Evolutionary conservation across 2,113 vertebrate genomes (phyloP), one percentile per base, ranked within the genome.

Genomic region (Microtus oregoni): DNA sequence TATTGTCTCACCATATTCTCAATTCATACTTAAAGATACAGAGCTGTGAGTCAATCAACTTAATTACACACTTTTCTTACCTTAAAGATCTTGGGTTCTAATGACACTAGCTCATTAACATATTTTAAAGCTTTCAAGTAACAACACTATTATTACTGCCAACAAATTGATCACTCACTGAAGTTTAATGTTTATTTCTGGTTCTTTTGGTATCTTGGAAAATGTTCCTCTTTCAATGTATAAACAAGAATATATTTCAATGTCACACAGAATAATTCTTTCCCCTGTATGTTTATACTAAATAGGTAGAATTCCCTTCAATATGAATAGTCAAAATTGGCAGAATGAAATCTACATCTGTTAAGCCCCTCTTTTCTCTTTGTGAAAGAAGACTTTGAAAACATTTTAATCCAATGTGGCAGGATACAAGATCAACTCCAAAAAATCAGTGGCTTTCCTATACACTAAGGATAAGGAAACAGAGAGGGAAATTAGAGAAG

Each of bases 91-190:
- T 89, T 68, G 24, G 44, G 76, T 89, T 38, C 26, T 82, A 76
- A 20, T 76, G 26, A 96, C 32, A 77, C 32, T 65, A 86, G 50
- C 22, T 58, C 55, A 83, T 91, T 96, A 76, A 15, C 61, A 91
- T 90, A 91, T 11, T 88, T 58, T 20, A 68, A 70, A 67, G 32
- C 22, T 94, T 81, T 52, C 67, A 83, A 94, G 87, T 89, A 89
- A 70, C 30, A 96, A 68, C 58, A 44, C 26, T 86, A 81, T 41
- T 83, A 52, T 41, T 91, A 91, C 14, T 38, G 82, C 28, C 58
- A 83, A 88, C 38, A 89, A 86, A 35, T 81, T 58, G 17, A 87
- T 15, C 30, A 77, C 38, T 83, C 68, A 52, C 68, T 77, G 32
- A 15, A 89, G 15, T 17, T 35, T 70, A 50, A 82, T 83, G 81